phyloP scores from a whole-genome alignment of 35 echinoderm and acorn worm species.

The Patiria miniata region DNA sequence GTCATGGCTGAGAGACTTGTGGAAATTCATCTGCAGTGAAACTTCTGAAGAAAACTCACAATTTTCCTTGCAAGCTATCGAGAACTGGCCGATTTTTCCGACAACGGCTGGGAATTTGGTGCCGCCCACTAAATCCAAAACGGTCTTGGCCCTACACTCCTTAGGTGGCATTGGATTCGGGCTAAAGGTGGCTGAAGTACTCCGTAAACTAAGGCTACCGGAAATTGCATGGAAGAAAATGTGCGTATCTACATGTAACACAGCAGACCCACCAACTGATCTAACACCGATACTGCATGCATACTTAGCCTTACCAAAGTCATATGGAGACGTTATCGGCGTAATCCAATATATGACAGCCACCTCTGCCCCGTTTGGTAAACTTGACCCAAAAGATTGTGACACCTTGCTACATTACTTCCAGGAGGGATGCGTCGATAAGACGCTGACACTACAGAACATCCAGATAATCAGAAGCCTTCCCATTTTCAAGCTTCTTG shows the following conservation, averaged over 20 bases:
- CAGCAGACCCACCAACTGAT: not conserved
- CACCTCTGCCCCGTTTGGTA: not conserved
- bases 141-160: not conserved
- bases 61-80: not conserved
- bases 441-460: not conserved
- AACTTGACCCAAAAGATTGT: not conserved
- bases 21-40: not conserved
- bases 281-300: not conserved
- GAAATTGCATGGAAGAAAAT: not conserved
- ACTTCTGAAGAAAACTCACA: not conserved
- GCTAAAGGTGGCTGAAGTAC: not conserved
- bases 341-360: not conserved
- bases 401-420: not conserved
- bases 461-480: not conserved
- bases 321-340: not conserved
- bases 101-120: not conserved
- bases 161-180: not conserved
- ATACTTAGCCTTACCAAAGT: conserved; percentile 5
- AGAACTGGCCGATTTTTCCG: conserved; percentile 28
- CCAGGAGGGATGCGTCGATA: not conserved
- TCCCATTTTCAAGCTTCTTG: not conserved
- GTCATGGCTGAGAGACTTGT: not conserved
- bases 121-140: not conserved
- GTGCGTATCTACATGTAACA: not conserved
- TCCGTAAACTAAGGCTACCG: conserved; percentile 6